These are phyloP conservation scores for Zygothrica quintamaculata DNA, from an alignment of 2,888 invertebrate genomes.

Conservation along the genomic window DNA sequence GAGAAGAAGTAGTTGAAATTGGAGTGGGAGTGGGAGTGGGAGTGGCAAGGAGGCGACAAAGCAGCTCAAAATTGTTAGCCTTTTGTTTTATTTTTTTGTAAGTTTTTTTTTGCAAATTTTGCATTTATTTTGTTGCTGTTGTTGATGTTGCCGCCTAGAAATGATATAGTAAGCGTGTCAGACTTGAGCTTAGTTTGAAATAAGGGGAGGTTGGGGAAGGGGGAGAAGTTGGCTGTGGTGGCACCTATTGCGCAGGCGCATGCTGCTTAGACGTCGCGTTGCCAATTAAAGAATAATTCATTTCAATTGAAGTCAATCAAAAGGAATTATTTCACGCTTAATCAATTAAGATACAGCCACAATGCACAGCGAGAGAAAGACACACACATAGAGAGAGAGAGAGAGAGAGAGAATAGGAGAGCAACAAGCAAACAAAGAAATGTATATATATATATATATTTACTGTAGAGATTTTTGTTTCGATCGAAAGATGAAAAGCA, in stretches of 20 bases:
- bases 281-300: slow-evolving; percentile 80
- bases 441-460: too few species aligned
- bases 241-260: slow-evolving; percentile 59
- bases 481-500: slow-evolving; percentile 13
- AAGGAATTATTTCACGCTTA: slow-evolving; percentile 81
- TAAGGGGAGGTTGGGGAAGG: neutral
- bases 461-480: slow-evolving; percentile 30
- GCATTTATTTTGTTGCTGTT: slow-evolving; percentile 48
- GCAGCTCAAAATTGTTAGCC: too few species aligned
- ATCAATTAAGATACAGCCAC: slow-evolving; percentile 67
- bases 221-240: slow-evolving; percentile 1
- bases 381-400: slow-evolving; percentile 4
- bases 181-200: too few species aligned
- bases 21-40: too few species aligned
- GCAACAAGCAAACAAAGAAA: slow-evolving; percentile 25
- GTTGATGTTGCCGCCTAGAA: slow-evolving; percentile 53
- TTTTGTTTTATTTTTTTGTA: slow-evolving; percentile 5
- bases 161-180: slow-evolving; percentile 31
- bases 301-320: slow-evolving; percentile 81
- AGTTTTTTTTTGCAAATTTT: slow-evolving; percentile 47
- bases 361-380: slow-evolving; percentile 14
- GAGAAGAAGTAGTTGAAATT: too few species aligned
- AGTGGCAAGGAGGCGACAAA: too few species aligned
- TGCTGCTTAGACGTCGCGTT: slow-evolving; percentile 52
- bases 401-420: slow-evolving; percentile 26